These are phyloP conservation scores for Tupaia chinensis DNA, from an alignment of 2,113 vertebrate species.

Conservation along the genomic window DNA sequence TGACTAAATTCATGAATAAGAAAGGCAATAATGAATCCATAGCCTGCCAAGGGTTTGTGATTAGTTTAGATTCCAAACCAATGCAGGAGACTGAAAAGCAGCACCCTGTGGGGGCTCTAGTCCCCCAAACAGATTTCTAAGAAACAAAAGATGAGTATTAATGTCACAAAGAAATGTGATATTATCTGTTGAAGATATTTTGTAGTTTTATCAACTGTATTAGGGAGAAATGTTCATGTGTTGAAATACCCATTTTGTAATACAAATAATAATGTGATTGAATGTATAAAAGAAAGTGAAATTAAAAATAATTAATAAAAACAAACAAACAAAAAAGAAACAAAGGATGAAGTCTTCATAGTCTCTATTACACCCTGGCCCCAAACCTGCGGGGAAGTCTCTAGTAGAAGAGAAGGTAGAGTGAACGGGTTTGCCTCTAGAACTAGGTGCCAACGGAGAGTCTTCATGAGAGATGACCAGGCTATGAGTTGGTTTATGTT, in stretches of 20 bases:
- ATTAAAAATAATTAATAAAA: too few relatives aligned
- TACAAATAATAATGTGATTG: too few relatives aligned
- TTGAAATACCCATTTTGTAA: too few relatives aligned
- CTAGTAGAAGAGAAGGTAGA: neutral
- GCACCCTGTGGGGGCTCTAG: fast-evolving
- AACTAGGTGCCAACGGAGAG: neutral
- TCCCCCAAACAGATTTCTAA: neutral
- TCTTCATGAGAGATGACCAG: neutral
- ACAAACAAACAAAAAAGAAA: too few relatives aligned
- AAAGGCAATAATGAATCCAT: neutral
- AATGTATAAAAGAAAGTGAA: too few relatives aligned
- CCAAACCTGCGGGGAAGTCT: neutral
- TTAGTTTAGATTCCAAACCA: neutral
- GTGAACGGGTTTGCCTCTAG: neutral
- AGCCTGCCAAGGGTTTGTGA: neutral
- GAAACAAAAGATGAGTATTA: neutral
- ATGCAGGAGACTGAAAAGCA: neutral
- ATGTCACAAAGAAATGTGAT: too few relatives aligned
- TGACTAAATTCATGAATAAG: neutral
- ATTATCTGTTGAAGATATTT: too few relatives aligned
- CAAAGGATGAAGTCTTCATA: fast-evolving
- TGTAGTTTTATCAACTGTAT: too few relatives aligned
- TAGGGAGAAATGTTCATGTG: too few relatives aligned
- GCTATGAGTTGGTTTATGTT: neutral
- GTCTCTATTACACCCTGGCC: neutral